Evolutionary conservation across 2,888 invertebrate species (phyloP), one percentile per base, ranked within the genome.

Genomic region (Ariolimax columbianus): DNA sequence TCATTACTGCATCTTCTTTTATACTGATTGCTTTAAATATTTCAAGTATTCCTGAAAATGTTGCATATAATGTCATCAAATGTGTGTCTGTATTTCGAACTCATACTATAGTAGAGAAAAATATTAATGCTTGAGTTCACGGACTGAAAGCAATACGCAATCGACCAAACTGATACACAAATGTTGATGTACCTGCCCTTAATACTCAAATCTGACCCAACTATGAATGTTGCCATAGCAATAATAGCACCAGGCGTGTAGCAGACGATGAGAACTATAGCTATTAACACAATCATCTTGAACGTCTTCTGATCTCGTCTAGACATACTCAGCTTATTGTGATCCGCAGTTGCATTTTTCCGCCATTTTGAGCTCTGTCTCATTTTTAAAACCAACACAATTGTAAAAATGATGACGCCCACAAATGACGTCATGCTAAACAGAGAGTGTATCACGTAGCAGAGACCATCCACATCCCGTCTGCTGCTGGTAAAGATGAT

Each of bases 31-130:
- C n/a, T n/a, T n/a, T n/a, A n/a, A n/a, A n/a, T n/a, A n/a, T n/a
- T n/a, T n/a, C n/a, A n/a, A n/a, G n/a, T n/a, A n/a, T n/a, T n/a
- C n/a, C n/a, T n/a, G n/a, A n/a, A n/a, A n/a, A n/a, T n/a, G n/a
- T n/a, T n/a, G n/a, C n/a, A n/a, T n/a, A n/a, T n/a, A n/a, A 70
- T 1, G 3, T 73, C 9, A 14, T 43, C 14, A 17, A 73, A 73
- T 4, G 73, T n/a, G 3, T 43, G 73, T 26, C 43, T 43, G 55
- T 77, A 77, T 11, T 77, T 77, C 14, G 77, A 36, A 36, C 77
- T 77, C 77, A 77, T 77, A 33, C 55, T 33, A 26, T 77, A 55
- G 36, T 77, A 77, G 0, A 77, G 11, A 55, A 77, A 51, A 23
- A 77, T 77, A 36, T 77, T 77, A 26, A 77, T 23, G 23, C 55